Percentiles rank a stretch among this genome's conserved stretches.
Evolutionary conservation across 2,797 vertebrate genomes (phyloP).

Genomic region (Coracias cyanogaster): DNA sequence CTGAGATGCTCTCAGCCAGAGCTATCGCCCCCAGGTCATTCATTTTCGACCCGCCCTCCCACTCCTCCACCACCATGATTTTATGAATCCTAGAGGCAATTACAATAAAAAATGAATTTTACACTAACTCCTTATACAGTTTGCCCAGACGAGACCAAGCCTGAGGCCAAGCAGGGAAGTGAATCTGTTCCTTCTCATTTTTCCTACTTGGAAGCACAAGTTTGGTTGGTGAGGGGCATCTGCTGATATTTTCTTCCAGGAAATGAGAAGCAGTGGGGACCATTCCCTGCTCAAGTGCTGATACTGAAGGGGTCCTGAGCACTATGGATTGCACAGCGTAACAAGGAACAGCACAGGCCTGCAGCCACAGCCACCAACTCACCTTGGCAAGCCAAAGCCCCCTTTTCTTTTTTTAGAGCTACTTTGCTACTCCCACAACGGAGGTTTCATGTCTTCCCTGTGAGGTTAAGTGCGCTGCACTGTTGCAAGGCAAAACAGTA

Average conservation of each 20-base stretch:
- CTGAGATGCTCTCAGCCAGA: neutral
- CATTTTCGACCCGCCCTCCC: neutral
- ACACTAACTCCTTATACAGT: neutral
- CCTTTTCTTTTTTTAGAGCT: neutral
- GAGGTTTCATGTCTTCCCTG: neutral
- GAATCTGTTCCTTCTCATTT: neutral
- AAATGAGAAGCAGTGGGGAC: neutral
- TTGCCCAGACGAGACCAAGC: neutral
- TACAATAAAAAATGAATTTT: neutral
- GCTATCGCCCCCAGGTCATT: neutral
- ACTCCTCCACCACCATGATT: neutral
- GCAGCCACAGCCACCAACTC: neutral
- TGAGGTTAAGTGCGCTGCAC: fast-evolving
- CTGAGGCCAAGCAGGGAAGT: neutral
- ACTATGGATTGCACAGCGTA: fast-evolving
- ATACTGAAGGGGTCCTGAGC: neutral
- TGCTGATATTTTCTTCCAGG: neutral
- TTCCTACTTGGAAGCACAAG: neutral
- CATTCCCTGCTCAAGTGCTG: neutral
- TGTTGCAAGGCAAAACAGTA: neutral
- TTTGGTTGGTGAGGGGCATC: neutral
- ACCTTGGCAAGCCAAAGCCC: neutral
- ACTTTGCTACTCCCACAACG: neutral
- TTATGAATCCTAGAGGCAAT: neutral
- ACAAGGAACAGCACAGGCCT: neutral